Evolutionary conservation across 2,113 vertebrate species (phyloP).

Genomic region (Peromyscus maniculatus): DNA sequence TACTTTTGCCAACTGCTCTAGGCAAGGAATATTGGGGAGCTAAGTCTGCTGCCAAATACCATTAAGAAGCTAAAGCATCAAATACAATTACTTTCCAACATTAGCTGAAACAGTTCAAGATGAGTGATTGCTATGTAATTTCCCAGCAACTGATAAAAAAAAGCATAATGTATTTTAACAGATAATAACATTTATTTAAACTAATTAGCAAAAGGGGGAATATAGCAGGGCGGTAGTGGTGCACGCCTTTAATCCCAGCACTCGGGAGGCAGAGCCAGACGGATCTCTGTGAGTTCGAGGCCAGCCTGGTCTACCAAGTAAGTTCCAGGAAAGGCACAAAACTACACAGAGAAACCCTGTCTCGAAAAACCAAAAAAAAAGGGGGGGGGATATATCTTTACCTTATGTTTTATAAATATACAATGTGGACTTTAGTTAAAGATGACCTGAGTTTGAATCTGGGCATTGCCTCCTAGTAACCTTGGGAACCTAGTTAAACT

Average conservation of each 20-base stretch:
- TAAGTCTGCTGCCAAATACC: constrained; percentile 13
- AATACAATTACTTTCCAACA: constrained; percentile 49
- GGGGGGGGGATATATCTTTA: not conserved
- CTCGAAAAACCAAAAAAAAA: too few relatives aligned
- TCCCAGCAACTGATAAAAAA: constrained; percentile 4
- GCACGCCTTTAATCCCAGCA: too few relatives aligned
- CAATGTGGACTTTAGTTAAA: constrained; percentile 16
- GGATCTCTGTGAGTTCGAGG: too few relatives aligned
- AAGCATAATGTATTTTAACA: constrained; percentile 56
- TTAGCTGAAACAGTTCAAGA: constrained; percentile 51
- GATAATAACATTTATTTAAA: constrained; percentile 56
- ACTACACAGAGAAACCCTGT: too few relatives aligned
- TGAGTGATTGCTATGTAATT: constrained; percentile 6
- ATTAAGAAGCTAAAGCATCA: constrained; percentile 50
- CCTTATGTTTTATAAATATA: constrained; percentile 43
- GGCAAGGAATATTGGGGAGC: constrained; percentile 28
- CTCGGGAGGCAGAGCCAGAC: too few relatives aligned
- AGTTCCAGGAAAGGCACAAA: too few relatives aligned
- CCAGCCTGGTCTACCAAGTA: too few relatives aligned
- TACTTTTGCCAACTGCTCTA: constrained; percentile 48
- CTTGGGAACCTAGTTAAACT: constrained; percentile 15
- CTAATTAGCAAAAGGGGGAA: not conserved
- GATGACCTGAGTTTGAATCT: not conserved
- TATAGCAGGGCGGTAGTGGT: too few relatives aligned
- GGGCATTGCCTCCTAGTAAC: not conserved